phyloP scores from a whole-genome alignment of 2,888 invertebrate genomes.

The Melanchra persicariae region DNA sequence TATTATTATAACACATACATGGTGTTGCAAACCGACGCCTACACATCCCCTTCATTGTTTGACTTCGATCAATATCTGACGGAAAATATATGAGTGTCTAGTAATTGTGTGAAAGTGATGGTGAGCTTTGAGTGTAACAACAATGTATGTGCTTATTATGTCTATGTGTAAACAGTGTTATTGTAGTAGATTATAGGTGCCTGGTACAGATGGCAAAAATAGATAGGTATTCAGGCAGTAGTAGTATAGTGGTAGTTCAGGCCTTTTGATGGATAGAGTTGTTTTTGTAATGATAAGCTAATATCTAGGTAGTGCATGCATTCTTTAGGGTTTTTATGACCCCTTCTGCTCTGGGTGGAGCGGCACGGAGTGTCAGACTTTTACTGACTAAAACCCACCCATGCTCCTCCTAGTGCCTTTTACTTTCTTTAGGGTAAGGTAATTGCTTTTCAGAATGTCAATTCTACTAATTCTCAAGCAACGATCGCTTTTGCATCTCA shows the following conservation, averaged over 20 bases:
- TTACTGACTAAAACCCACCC: no score
- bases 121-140: conserved; percentile 34
- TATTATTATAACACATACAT: conserved; percentile 60
- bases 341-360: no score
- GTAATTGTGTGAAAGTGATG: conserved; percentile 63
- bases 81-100: conserved; percentile 56
- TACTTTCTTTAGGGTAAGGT: no score
- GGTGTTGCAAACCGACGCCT: conserved; percentile 64
- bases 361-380: no score
- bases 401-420: no score
- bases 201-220: neutral
- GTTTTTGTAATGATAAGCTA: neutral
- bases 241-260: no score
- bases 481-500: no score
- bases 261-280: neutral
- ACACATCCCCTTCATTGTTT: conserved; percentile 65
- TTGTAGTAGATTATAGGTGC: conserved; percentile 9
- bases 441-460: no score
- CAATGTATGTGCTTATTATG: conserved; percentile 35
- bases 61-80: conserved; percentile 64
- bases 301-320: no score
- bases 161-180: conserved; percentile 32
- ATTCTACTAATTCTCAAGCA: no score
- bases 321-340: no score
- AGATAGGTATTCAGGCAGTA: neutral